These are phyloP conservation scores for Hypomecis atomaria DNA, from an alignment of 2,888 invertebrate genomes.

Conservation along the genomic window DNA sequence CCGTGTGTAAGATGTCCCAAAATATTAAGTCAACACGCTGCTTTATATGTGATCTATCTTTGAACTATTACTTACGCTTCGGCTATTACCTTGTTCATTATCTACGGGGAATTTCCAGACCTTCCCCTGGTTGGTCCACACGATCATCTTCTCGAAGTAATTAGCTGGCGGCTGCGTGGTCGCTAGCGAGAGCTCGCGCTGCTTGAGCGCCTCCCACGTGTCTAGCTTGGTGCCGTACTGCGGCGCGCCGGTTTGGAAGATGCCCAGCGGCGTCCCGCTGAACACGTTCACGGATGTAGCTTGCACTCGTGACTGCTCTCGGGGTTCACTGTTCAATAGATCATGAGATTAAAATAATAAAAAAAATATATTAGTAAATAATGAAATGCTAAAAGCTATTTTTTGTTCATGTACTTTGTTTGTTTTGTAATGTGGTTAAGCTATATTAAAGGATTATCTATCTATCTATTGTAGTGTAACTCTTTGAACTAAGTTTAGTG, in stretches of 20 bases:
- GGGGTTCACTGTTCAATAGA: slow-evolving; percentile 3
- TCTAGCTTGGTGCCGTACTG: slow-evolving; percentile 77
- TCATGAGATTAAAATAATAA: not conserved
- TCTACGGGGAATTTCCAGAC: slow-evolving; percentile 98
- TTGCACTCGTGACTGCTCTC: slow-evolving; percentile 35
- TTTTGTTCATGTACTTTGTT: no score
- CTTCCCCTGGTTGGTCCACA: slow-evolving; percentile 97
- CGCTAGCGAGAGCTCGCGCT: slow-evolving; percentile 87
- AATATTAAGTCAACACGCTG: no score
- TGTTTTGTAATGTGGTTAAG: no score
- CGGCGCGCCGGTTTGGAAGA: slow-evolving; percentile 81
- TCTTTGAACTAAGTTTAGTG: no score
- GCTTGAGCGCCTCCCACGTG: slow-evolving; percentile 88
- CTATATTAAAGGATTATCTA: no score
- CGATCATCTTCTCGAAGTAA: slow-evolving; percentile 96
- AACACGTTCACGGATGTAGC: slow-evolving; percentile 85
- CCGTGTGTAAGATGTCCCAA: no score
- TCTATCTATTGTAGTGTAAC: no score
- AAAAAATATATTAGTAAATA: not conserved
- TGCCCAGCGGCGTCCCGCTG: slow-evolving; percentile 85
- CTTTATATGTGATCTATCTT: no score
- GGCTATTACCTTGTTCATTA: slow-evolving; percentile 94
- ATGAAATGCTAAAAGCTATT: no score
- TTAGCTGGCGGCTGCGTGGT: slow-evolving; percentile 92
- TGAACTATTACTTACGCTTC: no score